Evolutionary conservation across 2,113 vertebrate species (phyloP), one percentile per base, ranked within the genome.

Genomic region (Myocastor coypus): DNA sequence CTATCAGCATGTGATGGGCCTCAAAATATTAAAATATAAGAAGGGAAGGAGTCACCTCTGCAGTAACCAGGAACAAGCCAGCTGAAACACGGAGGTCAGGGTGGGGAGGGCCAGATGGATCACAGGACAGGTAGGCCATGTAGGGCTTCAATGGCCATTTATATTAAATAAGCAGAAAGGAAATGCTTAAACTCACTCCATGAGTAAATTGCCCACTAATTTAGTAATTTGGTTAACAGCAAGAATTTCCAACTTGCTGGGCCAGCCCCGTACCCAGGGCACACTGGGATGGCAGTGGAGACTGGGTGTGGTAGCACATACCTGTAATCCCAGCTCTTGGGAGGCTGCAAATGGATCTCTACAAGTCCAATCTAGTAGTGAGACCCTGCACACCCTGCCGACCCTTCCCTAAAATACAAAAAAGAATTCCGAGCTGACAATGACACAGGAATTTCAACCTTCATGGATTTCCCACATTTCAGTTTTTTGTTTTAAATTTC

Each of bases 401-500:
- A 46, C 46, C 46, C 46, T 46, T 46, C 46, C 46, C 46, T 46
- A 46, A 46, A 46, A 46, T 46, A 8, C 46, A 46, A 8, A 46
- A 46, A 46, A 46, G 46, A 46, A 46, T 46, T 46, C 46, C 8
- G 46, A 46, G 46, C 10, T 28, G 40, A 69, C 84, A 46, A 42
- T 77, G 50, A 83, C 37, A 63, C 1, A 42, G 30, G 10, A 88
- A 89, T 89, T 87, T 83, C 40, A 81, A 68, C 17, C 59, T 73
- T 86, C 30, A 73, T 40, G 30, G 55, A 66, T 50, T 80, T 94
- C 66, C 68, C 57, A 12, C 0, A 52, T 78, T 80, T 87, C 64
- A 71, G 61, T 30, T 78, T 85, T 83, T 95, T 50, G 7, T 69
- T 91, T 63, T 55, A 34, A 69, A 85, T 75, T 82, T 94, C 28